These are phyloP conservation scores for Listronotus oregonensis DNA, from an alignment of 1,140 invertebrate species.

Conservation along the genomic window DNA sequence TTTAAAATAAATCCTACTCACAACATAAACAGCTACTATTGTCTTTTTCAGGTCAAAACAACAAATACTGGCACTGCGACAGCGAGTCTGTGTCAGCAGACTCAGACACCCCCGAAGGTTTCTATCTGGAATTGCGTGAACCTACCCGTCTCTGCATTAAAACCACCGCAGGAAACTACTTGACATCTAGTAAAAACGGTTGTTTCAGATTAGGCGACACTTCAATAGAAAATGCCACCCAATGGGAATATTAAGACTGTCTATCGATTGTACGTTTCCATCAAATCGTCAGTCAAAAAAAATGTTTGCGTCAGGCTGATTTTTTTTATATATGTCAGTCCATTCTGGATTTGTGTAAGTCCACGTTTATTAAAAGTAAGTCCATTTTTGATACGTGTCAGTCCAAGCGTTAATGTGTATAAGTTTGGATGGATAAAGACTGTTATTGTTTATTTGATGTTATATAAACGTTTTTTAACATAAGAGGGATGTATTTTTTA, in stretches of 20 bases:
- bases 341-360: too few species aligned
- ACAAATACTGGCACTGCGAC: constrained; percentile 91
- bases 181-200: constrained; percentile 93
- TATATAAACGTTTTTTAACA: too few species aligned
- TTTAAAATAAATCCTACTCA: too few species aligned
- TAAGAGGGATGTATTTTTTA: too few species aligned
- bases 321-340: too few species aligned
- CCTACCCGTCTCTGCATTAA: constrained; percentile 91
- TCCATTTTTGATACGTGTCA: background rate
- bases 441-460: too few species aligned
- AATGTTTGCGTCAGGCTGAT: too few species aligned
- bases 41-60: constrained; percentile 76
- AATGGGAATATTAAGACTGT: constrained; percentile 85
- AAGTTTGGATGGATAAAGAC: background rate
- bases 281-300: too few species aligned
- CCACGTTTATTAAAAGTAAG: too few species aligned
- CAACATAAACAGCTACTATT: too few species aligned
- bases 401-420: background rate
- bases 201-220: constrained; percentile 82
- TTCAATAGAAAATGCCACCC: constrained; percentile 80
- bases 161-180: constrained; percentile 75
- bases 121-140: constrained; percentile 90
- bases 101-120: constrained; percentile 82
- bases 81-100: constrained; percentile 87
- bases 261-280: background rate